Evolutionary conservation across 2,113 vertebrate genomes (phyloP).

Genomic region (Pavo muticus): DNA sequence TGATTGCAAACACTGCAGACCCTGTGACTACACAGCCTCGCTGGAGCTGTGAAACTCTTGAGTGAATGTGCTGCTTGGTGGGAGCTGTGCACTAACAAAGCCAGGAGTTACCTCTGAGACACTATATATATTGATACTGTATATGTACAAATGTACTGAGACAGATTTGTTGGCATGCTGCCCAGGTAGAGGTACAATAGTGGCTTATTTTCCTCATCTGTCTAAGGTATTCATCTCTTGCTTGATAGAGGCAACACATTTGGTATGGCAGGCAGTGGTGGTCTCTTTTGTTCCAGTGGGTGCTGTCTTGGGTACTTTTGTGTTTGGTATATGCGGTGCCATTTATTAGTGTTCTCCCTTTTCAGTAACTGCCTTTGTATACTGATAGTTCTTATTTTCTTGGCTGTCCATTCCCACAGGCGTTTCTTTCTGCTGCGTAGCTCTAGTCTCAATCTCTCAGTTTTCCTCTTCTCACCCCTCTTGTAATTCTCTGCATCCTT

Average conservation of each 20-base stretch:
- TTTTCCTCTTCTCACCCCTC: not conserved
- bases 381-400: not conserved
- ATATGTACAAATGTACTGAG: not conserved
- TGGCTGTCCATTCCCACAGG: not conserved
- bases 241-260: not conserved
- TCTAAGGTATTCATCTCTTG: not conserved
- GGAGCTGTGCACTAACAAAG: not conserved
- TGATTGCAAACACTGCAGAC: constrained; percentile 27
- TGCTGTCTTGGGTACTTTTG: not conserved
- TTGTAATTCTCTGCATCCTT: not conserved
- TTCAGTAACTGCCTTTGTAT: not conserved
- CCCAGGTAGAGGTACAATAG: not conserved
- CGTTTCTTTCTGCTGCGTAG: not conserved
- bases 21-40: not conserved
- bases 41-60: not conserved
- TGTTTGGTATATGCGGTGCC: not conserved
- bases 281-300: not conserved
- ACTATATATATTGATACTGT: not conserved
- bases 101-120: constrained; percentile 6
- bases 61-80: not conserved
- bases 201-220: not conserved
- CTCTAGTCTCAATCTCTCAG: not conserved
- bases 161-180: not conserved
- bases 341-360: not conserved
- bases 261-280: not conserved